Conservation (phyloP, 2,888 invertebrate genomes). For the Aphidoletes aphidimyza region DNA sequence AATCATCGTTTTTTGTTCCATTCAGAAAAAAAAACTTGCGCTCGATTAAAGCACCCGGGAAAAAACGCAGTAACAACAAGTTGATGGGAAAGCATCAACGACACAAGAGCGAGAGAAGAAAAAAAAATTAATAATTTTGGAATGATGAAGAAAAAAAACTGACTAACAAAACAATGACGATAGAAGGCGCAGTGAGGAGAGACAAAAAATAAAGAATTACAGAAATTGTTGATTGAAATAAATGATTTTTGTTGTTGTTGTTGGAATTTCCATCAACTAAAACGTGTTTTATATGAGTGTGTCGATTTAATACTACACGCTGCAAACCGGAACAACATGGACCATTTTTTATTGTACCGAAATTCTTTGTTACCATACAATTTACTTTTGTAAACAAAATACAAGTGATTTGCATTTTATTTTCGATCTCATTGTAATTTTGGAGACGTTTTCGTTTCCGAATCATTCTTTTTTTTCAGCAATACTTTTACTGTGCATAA, state of each 20-base stretch:
- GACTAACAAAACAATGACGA: not conserved
- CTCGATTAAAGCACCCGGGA: not conserved
- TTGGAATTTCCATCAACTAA: constrained; percentile 3
- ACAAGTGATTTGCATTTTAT: constrained; percentile 39
- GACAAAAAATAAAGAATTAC: constrained; percentile 5
- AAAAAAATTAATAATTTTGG: constrained; percentile 41
- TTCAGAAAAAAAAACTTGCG: not conserved
- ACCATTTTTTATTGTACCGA: not conserved
- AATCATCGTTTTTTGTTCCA: constrained; percentile 21
- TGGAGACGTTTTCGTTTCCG: not conserved
- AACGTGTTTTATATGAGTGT: constrained; percentile 34
- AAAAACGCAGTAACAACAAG: constrained; percentile 2
- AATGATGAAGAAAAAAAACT: constrained; percentile 11
- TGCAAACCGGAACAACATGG: not conserved
- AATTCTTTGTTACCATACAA: constrained; percentile 17
- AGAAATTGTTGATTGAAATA: constrained; percentile 27
- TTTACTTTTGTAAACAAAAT: constrained; percentile 42
- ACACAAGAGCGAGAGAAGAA: not conserved
- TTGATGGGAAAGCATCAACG: constrained; percentile 14
- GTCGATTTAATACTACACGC: not conserved
- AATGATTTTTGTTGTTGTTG: too few species aligned
- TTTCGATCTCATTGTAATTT: not conserved
- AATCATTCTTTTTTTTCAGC: not conserved
- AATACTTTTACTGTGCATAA: not conserved
- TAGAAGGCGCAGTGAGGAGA: not conserved